Percentiles rank a stretch among this genome's conserved stretches.
phyloP scores from a whole-genome alignment of 2,888 invertebrate genomes.

The Rosalia funebris region DNA sequence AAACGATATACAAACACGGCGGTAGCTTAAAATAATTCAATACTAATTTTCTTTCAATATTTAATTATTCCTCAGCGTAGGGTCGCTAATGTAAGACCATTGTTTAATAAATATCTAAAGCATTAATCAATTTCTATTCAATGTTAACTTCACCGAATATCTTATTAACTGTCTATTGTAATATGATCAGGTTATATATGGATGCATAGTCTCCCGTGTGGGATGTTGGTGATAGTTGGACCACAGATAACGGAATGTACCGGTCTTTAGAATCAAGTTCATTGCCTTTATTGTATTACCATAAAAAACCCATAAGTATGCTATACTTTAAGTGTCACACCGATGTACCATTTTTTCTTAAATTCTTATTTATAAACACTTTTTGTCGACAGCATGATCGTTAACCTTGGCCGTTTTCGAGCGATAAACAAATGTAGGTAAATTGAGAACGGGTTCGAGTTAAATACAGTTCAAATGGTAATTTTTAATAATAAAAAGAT shows the following conservation, averaged over 20 bases:
- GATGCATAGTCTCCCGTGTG: slow-evolving; percentile 9
- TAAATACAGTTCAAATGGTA: background rate
- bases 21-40: no score
- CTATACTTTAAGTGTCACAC: slow-evolving; percentile 8
- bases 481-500: background rate
- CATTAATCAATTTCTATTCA: slow-evolving; percentile 2
- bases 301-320: slow-evolving; percentile 19
- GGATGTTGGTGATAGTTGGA: slow-evolving; percentile 26
- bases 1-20: no score
- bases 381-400: background rate
- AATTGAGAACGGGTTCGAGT: background rate
- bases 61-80: no score
- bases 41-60: no score
- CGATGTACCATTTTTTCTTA: slow-evolving; percentile 3
- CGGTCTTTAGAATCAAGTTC: slow-evolving; percentile 26
- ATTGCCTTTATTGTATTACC: slow-evolving; percentile 23
- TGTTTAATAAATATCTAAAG: background rate
- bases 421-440: slow-evolving; percentile 16
- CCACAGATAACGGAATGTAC: slow-evolving; percentile 31
- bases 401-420: slow-evolving; percentile 6
- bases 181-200: background rate
- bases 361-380: slow-evolving; percentile 10
- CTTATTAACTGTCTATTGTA: slow-evolving; percentile 8
- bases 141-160: slow-evolving; percentile 9
- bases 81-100: no score